Base-by-base conservation (phyloP, 2,797 vertebrate genomes). In the Sphenodon punctatus region DNA sequence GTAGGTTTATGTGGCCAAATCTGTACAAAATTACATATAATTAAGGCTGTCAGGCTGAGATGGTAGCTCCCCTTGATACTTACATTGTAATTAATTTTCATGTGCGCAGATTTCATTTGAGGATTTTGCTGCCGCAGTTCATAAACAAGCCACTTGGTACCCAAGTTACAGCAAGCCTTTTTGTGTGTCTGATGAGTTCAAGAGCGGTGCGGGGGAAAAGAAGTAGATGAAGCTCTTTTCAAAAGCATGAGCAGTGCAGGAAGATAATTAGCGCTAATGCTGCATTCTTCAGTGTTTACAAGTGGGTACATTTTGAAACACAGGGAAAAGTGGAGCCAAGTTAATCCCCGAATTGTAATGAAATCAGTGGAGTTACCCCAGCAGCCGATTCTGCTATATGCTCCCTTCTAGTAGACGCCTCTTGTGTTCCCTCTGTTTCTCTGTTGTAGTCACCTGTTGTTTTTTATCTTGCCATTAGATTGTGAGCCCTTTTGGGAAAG, bases 201-300 rank as follows among this genome's bases (percentile, higher is more conserved):
- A 43, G 58, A 69, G 58, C 10, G 82, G n/a, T 13, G n/a, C 34
- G 39, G 6, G 19, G 23, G 61, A 46, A 1, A 2, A 22, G 27
- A 22, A 48, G 23, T 13, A 30, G 39, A 32, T 14, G 38, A 49
- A n/a, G 76, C 2, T 46, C 12, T 71, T 43, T 27, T n/a, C n/a
- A 7, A 16, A 25, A 43, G n/a, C 39, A 13, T 6, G 0, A 32
- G 42, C 0, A 2, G 12, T 8, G 23, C 0, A 69, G 27, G 39
- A 46, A 22, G 27, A 13, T 19, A 23, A 3, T 6, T 15, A 75
- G 13, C 8, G 10, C 3, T n/a, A n/a, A n/a, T n/a, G n/a, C 63
- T 72, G 61, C n/a, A 63, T 38, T 56, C 32, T 64, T 75, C 27
- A 6, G 1, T 17, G 23, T 67, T 38, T 30, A 53, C 15, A 51